A percentile compares a stretch with the other conserved stretches of the same genome.
Evolutionary conservation across 2,888 invertebrate genomes (phyloP).

Genomic region (Synergus laeviventris): DNA sequence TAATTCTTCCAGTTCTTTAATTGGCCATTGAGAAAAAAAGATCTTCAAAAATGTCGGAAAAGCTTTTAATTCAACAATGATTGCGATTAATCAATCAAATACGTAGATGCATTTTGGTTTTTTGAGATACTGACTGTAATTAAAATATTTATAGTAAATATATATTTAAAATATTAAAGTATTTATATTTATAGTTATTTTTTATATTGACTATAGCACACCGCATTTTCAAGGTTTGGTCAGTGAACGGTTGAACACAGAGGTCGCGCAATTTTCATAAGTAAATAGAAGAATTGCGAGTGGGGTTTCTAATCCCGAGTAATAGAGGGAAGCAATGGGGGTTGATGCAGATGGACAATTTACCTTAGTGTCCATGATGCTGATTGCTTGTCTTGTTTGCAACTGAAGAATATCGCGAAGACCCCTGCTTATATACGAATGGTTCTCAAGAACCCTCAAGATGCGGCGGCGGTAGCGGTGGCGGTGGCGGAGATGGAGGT

Average conservation of each 20-base stretch:
- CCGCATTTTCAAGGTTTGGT: background rate
- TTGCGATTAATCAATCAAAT: too few relatives aligned
- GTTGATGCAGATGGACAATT: conserved; percentile 21
- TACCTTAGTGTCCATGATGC: conserved; percentile 73
- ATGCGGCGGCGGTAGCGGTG: conserved; percentile 48
- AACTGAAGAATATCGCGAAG: conserved; percentile 68
- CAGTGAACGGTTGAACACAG: background rate
- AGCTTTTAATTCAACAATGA: too few relatives aligned
- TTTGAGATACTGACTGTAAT: too few relatives aligned
- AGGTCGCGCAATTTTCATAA: background rate
- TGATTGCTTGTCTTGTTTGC: conserved; percentile 64
- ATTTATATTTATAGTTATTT: too few relatives aligned
- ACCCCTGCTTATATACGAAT: conserved; percentile 69
- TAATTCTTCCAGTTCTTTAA: too few relatives aligned
- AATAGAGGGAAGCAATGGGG: background rate
- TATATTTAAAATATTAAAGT: too few relatives aligned
- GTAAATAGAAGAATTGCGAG: background rate
- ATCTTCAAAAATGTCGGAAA: too few relatives aligned
- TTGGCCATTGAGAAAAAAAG: too few relatives aligned
- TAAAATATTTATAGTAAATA: too few relatives aligned
- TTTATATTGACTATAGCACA: background rate
- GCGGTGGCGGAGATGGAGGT: conserved; percentile 46
- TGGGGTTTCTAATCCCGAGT: background rate
- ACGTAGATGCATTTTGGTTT: too few relatives aligned
- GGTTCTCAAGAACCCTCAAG: conserved; percentile 62